Evolutionary conservation across 2,113 vertebrate genomes (phyloP), one percentile per base, ranked within the genome.

Genomic region (Uria aalge): DNA sequence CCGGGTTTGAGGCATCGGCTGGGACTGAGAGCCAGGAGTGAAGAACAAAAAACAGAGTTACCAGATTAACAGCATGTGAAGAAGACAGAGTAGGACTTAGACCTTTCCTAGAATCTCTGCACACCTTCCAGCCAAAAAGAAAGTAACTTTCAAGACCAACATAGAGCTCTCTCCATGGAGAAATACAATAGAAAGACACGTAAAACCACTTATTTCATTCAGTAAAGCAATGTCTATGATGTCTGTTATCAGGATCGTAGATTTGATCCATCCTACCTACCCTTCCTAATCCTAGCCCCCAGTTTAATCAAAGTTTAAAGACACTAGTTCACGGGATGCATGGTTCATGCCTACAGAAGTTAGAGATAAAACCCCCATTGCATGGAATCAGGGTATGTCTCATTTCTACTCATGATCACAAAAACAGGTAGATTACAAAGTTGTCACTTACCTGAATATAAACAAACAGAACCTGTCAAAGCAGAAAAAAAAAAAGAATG

Each of bases 361-460:
- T 0, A 45, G 62, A 8, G 16, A 32, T 5, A 19, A 29, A 84
- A 43, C 3, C 11, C 41, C 50, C 59, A 14, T 2, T 20, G 15
- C 67, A 23, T 2, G 6, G 63, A 59, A 72, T n/a, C 45, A 24
- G 53, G 18, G 26, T 17, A 24, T 16, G 12, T 41, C 64, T 36
- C 48, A 1, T 43, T 52, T 59, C 50, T 71, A 21, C 53, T 17
- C 38, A 27, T 0, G 2, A 40, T 7, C 32, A 57, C 63, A 80
- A 14, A 88, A 12, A 3, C 47, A 66, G 18, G 26, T 30, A 84
- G 30, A 32, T 40, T 16, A 30, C 60, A 80, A 30, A 76, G 55
- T 14, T 21, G 10, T 57, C 85, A 97, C 98, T 98, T 63, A 98
- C 98, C 98, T 96, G 98, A 97, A 53, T 97, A 98, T 6, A 95